phyloP scores from a whole-genome alignment of 2,888 invertebrate species.

The Resseliella maxima region DNA sequence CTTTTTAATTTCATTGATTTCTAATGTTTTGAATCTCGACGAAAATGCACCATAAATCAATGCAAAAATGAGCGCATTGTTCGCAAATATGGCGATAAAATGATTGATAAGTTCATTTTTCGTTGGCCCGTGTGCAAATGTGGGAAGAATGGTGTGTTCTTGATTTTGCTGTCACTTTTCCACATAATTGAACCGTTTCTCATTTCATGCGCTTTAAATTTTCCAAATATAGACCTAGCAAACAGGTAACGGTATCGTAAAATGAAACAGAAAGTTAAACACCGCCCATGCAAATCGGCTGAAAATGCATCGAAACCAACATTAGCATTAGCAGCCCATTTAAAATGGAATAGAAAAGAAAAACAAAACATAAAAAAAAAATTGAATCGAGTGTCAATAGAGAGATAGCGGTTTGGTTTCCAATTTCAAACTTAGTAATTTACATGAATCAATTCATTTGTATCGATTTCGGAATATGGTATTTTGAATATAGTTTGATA shows the following conservation, averaged over 20 bases:
- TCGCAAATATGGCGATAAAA: background rate
- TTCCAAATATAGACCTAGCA: conserved; percentile 19
- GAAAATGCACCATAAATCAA: conserved; percentile 19
- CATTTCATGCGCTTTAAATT: background rate
- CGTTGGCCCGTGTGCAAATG: background rate
- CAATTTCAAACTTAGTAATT: conserved; percentile 20
- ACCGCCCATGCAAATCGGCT: background rate
- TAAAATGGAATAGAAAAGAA: too few relatives aligned
- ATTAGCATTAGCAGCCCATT: conserved; percentile 23
- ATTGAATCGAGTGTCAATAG: background rate
- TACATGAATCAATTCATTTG: conserved; percentile 42
- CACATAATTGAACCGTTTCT: background rate
- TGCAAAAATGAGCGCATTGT: background rate
- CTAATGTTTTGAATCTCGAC: background rate
- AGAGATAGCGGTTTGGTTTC: background rate
- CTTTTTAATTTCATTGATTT: conserved; percentile 11
- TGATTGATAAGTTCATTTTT: conserved; percentile 43
- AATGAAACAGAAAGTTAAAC: background rate
- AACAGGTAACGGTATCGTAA: too few relatives aligned
- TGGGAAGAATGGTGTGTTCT: conserved; percentile 32
- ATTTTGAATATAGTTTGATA: conserved; percentile 35
- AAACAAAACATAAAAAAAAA: background rate
- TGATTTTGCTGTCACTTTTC: conserved; percentile 11
- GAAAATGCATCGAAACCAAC: background rate
- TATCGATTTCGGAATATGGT: conserved; percentile 7